A percentile compares a stretch with the other conserved stretches of the same genome.
Evolutionary conservation across 1,140 invertebrate genomes (phyloP).

Genomic region (Proctacanthus coquilletti): DNA sequence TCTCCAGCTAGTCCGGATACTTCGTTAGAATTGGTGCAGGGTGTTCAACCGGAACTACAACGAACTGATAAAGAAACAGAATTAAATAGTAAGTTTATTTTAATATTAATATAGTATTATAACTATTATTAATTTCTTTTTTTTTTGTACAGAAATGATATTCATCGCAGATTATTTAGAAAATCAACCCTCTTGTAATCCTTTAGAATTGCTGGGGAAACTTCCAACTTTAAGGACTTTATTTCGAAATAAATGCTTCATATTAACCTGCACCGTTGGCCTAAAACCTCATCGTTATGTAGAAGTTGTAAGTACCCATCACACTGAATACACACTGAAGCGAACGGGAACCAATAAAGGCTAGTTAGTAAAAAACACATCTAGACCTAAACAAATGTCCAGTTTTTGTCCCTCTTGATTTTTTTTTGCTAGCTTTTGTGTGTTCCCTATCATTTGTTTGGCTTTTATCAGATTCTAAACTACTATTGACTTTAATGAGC

Average conservation of each 20-base stretch:
- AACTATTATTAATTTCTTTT: background rate
- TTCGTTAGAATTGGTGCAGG: conserved; percentile 26
- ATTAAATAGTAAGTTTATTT: conserved; percentile 2
- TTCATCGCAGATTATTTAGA: background rate
- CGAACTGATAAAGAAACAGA: conserved; percentile 22
- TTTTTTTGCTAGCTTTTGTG: background rate
- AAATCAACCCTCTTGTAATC: background rate
- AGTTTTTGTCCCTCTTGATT: background rate
- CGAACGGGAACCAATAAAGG: no score
- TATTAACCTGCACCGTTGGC: conserved; percentile 35
- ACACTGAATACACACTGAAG: no score
- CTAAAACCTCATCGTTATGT: background rate
- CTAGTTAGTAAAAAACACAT: no score
- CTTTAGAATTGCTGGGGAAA: conserved; percentile 29
- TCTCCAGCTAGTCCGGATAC: background rate
- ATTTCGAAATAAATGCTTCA: conserved; percentile 37
- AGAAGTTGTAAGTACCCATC: no score
- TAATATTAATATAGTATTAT: background rate
- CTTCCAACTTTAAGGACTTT: conserved; percentile 31
- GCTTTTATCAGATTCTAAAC: no score
- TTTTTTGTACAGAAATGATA: conserved; percentile 2
- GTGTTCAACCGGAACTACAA: conserved; percentile 36
- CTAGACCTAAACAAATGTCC: no score
- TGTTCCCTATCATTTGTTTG: background rate
- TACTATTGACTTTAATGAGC: background rate